Percentiles rank a stretch among this genome's conserved stretches.
These are phyloP conservation scores for Trichogramma dendrolimi DNA, from an alignment of 2,888 invertebrate species.

Conservation along the genomic window DNA sequence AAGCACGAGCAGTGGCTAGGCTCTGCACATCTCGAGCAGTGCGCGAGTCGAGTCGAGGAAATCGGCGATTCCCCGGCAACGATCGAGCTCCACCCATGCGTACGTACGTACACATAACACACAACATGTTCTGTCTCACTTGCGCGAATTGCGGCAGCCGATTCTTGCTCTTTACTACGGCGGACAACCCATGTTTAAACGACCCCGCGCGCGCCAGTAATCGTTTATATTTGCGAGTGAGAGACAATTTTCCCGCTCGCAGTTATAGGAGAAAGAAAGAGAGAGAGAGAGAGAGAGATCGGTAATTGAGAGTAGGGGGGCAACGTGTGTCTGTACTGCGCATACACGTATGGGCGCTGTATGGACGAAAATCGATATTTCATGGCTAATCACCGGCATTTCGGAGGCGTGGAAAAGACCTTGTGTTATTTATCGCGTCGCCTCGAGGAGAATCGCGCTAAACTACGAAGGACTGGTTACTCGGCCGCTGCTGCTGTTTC, in stretches of 20 bases:
- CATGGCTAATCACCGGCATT: conserved; percentile 52
- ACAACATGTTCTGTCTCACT: not conserved
- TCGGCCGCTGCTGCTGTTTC: conserved; percentile 13
- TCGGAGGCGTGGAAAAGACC: conserved; percentile 52
- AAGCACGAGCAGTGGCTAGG: too few species aligned
- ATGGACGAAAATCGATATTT: conserved; percentile 49
- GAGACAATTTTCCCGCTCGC: conserved; percentile 16
- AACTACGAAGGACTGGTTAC: conserved; percentile 5
- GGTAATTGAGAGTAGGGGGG: not conserved
- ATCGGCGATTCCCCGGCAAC: too few species aligned
- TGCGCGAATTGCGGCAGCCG: not conserved
- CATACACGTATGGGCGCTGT: not conserved
- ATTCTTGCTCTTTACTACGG: conserved; percentile 6
- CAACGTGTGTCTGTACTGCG: conserved; percentile 8
- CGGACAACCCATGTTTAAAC: conserved; percentile 23
- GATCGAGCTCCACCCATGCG: not conserved
- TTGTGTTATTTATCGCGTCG: conserved; percentile 51
- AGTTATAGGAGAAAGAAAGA: not conserved
- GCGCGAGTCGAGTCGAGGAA: too few species aligned
- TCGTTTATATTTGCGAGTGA: not conserved
- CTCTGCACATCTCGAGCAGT: too few species aligned
- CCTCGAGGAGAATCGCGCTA: conserved; percentile 41
- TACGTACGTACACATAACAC: not conserved
- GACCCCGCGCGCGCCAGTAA: not conserved
- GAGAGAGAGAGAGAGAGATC: not conserved